Conservation (phyloP, 2,888 invertebrate genomes). For the Dynastes maya region DNA sequence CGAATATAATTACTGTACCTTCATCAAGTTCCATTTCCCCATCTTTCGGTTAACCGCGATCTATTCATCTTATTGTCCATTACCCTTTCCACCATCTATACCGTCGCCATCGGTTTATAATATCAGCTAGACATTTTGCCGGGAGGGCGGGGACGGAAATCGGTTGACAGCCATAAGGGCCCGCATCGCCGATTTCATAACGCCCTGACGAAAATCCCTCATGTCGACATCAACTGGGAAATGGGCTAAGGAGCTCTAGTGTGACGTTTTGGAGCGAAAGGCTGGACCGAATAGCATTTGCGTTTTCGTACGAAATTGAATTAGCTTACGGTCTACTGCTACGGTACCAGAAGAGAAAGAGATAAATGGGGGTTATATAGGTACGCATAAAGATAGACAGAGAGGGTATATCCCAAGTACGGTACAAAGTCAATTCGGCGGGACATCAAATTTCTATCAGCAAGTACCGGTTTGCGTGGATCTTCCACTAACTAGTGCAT, state of each 20-base stretch:
- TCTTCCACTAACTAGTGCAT: conserved; percentile 50
- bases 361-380: too few relatives aligned
- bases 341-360: conserved; percentile 2
- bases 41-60: not conserved
- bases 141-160: not conserved
- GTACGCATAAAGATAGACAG: too few relatives aligned
- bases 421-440: conserved; percentile 46
- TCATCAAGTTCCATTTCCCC: not conserved
- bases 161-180: conserved; percentile 10
- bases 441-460: conserved; percentile 50
- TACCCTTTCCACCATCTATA: not conserved
- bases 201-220: conserved; percentile 24
- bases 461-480: conserved; percentile 47
- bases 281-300: conserved; percentile 39
- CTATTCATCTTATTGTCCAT: conserved; percentile 12
- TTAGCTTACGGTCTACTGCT: conserved; percentile 26
- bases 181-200: conserved; percentile 6
- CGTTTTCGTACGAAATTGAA: conserved; percentile 44
- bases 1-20: not conserved
- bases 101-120: conserved; percentile 12
- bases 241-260: not conserved
- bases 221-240: conserved; percentile 10
- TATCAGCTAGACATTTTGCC: conserved; percentile 13
- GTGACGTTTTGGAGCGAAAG: conserved; percentile 23
- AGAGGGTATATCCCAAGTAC: not conserved